Percentiles rank a stretch among this genome's conserved stretches.
These are phyloP conservation scores for Malurus splendens DNA, from an alignment of 2,797 vertebrate species.

Conservation along the genomic window DNA sequence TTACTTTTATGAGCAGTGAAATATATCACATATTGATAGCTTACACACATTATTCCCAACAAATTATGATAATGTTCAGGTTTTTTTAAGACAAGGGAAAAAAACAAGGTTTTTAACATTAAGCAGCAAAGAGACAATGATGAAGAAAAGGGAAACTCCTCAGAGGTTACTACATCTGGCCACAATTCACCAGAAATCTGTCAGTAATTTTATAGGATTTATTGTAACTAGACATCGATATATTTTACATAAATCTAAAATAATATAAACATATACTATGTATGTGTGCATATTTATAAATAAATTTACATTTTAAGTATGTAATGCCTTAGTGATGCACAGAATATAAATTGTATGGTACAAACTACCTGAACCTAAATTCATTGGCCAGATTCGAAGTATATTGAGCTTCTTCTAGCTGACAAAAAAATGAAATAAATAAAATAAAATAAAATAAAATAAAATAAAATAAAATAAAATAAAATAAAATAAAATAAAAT, in stretches of 20 bases:
- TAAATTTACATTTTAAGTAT: conserved; percentile 20
- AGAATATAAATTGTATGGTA: not conserved
- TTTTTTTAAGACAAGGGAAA: not conserved
- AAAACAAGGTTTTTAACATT: not conserved
- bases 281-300: conserved; percentile 14
- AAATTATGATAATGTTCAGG: conserved; percentile 17
- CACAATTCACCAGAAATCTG: not conserved
- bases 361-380: not conserved
- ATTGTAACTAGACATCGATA: not conserved
- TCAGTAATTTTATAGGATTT: not conserved
- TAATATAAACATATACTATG: not conserved
- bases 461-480: not conserved
- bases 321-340: not conserved
- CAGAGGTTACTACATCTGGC: not conserved
- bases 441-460: not conserved
- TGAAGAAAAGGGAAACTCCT: conserved; percentile 3
- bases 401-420: not conserved
- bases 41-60: conserved; percentile 18
- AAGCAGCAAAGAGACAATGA: not conserved
- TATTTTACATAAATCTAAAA: conserved; percentile 20
- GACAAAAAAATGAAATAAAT: not conserved
- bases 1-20: conserved; percentile 40
- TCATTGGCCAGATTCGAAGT: not conserved
- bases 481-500: not conserved
- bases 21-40: conserved; percentile 25